These are phyloP conservation scores for Drosophila meridionalis DNA, from an alignment of 2,888 invertebrate genomes.

Conservation along the genomic window DNA sequence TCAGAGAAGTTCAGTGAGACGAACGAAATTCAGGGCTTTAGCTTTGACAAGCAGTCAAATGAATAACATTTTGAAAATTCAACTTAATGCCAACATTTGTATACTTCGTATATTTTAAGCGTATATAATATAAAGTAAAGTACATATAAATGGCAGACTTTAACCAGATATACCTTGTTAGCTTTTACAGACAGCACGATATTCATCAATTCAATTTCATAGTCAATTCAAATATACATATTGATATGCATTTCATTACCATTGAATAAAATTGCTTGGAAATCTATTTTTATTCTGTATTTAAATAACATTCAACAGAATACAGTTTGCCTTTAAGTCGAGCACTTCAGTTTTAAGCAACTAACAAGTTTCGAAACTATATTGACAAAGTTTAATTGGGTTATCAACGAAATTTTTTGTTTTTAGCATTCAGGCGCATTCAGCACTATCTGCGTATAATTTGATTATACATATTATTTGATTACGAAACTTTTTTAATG, in stretches of 20 bases:
- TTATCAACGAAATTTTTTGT: conserved; percentile 16
- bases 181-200: background rate
- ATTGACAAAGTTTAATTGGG: conserved; percentile 5
- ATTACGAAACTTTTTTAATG: conserved; percentile 1
- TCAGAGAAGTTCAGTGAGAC: conserved; percentile 18
- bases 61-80: conserved; percentile 18
- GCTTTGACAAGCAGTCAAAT: conserved; percentile 32
- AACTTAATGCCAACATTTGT: conserved; percentile 6
- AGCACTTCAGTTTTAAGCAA: background rate
- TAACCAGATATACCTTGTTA: background rate
- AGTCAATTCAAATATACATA: background rate
- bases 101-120: background rate
- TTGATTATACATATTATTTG: conserved; percentile 1
- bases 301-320: background rate
- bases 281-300: background rate
- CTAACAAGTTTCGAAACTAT: background rate
- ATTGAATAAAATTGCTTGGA: background rate
- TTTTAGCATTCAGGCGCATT: conserved; percentile 3
- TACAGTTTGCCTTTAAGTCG: background rate
- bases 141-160: background rate
- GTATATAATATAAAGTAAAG: no score
- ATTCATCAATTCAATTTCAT: background rate
- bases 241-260: background rate
- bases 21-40: conserved; percentile 20
- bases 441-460: background rate